phyloP scores from a whole-genome alignment of 2,113 vertebrate species.

The Ammodytes marinus region DNA sequence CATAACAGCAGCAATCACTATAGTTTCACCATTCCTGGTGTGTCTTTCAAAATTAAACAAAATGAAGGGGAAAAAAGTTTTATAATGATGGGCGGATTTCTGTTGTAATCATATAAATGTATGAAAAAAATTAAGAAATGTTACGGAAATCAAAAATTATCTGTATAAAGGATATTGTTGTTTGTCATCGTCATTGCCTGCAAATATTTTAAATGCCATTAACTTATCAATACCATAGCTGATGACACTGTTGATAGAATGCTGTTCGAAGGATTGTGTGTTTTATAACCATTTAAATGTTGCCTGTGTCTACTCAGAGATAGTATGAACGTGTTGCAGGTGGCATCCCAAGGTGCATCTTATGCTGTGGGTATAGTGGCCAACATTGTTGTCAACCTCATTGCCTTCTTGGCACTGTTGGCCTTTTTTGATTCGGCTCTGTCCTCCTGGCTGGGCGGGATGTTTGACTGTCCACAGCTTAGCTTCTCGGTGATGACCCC shows the following conservation, averaged over 20 bases:
- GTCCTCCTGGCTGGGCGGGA: slow-evolving; percentile 89
- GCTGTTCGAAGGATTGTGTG: background rate
- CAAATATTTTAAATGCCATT: background rate
- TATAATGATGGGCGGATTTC: too few species aligned
- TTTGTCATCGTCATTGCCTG: too few species aligned
- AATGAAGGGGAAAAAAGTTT: too few species aligned
- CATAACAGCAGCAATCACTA: too few species aligned
- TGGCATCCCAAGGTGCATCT: slow-evolving; percentile 87
- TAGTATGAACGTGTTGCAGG: slow-evolving; percentile 87
- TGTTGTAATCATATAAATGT: too few species aligned
- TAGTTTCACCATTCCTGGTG: too few species aligned
- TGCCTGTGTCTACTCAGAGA: slow-evolving; percentile 74
- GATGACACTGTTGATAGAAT: background rate
- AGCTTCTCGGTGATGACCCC: slow-evolving; percentile 88
- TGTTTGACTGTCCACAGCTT: slow-evolving; percentile 89
- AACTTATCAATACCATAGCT: background rate
- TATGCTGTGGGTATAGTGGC: slow-evolving; percentile 85
- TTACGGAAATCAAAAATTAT: too few species aligned
- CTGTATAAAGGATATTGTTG: too few species aligned
- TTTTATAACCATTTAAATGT: background rate
- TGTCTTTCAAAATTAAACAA: too few species aligned
- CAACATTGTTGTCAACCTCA: slow-evolving; percentile 86
- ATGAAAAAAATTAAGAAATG: too few species aligned
- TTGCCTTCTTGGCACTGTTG: slow-evolving; percentile 89
- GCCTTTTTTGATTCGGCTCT: slow-evolving; percentile 87